Percentiles rank a stretch among this genome's conserved stretches.
Conservation (phyloP, 2,888 invertebrate genomes). For the Saturnia japonica region DNA sequence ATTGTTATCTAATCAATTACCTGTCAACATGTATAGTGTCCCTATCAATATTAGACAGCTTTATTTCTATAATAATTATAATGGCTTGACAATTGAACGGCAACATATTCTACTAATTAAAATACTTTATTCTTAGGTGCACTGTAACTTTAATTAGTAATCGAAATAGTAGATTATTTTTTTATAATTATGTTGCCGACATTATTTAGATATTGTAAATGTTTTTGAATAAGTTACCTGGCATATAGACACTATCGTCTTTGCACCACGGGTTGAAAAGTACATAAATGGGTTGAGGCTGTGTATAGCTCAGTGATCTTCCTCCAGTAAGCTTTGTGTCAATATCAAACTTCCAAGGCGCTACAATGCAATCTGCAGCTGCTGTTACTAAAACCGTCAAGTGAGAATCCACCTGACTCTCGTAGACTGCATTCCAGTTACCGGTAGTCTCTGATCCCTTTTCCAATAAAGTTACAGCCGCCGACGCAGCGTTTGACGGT, state of each 20-base stretch:
- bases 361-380: conserved; percentile 87
- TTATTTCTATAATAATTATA: too few relatives aligned
- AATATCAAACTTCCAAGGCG: conserved; percentile 92
- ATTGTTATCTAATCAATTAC: too few relatives aligned
- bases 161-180: too few relatives aligned
- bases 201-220: not conserved
- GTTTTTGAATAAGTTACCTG: conserved; percentile 72
- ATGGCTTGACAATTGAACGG: too few relatives aligned
- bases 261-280: conserved; percentile 96
- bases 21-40: too few relatives aligned
- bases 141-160: too few relatives aligned
- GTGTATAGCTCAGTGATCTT: conserved; percentile 87
- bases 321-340: conserved; percentile 87
- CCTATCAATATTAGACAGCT: too few relatives aligned
- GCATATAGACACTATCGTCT: conserved; percentile 84
- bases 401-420: conserved; percentile 84
- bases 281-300: conserved; percentile 89
- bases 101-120: too few relatives aligned
- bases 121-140: too few relatives aligned
- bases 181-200: too few relatives aligned
- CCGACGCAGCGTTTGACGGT: conserved; percentile 90
- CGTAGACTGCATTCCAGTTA: conserved; percentile 89
- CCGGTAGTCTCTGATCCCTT: conserved; percentile 83
- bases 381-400: conserved; percentile 86
- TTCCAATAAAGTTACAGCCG: conserved; percentile 87